Conservation (phyloP, 1,140 invertebrate species). For the Papilio glaucus region DNA sequence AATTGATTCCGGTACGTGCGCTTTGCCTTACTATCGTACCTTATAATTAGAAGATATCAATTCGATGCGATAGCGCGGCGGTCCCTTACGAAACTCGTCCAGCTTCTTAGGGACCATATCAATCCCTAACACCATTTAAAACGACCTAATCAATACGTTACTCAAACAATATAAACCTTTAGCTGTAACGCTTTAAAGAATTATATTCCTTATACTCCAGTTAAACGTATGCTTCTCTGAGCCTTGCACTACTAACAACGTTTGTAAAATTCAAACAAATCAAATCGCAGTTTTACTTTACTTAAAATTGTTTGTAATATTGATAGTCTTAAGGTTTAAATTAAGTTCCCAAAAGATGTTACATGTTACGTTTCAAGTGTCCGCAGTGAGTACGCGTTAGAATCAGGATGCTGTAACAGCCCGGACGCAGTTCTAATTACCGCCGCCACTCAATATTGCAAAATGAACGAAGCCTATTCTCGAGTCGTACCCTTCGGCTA, state of each 20-base stretch:
- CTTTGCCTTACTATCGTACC: conserved; percentile 68
- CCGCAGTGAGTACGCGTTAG: conserved; percentile 60
- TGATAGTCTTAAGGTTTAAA: conserved; percentile 42
- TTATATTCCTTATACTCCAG: conserved; percentile 49
- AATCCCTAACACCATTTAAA: conserved; percentile 48
- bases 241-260: conserved; percentile 37
- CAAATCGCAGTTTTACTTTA: conserved; percentile 19
- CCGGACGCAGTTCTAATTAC: conserved; percentile 80
- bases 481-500: conserved; percentile 71
- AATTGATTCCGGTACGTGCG: conserved; percentile 64
- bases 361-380: conserved; percentile 45
- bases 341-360: conserved; percentile 38
- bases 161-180: conserved; percentile 40
- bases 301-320: conserved; percentile 43
- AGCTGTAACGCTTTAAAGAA: conserved; percentile 33
- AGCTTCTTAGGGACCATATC: conserved; percentile 78
- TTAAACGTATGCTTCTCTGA: conserved; percentile 47
- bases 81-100: conserved; percentile 77
- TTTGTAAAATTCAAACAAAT: conserved; percentile 41
- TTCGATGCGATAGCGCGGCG: conserved; percentile 79
- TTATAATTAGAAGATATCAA: conserved; percentile 82
- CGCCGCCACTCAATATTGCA: conserved; percentile 79
- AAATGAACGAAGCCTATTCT: conserved; percentile 76
- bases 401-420: conserved; percentile 80
- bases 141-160: conserved; percentile 40